phyloP scores from a whole-genome alignment of 2,797 vertebrate genomes.

The Xerus rutilus region DNA sequence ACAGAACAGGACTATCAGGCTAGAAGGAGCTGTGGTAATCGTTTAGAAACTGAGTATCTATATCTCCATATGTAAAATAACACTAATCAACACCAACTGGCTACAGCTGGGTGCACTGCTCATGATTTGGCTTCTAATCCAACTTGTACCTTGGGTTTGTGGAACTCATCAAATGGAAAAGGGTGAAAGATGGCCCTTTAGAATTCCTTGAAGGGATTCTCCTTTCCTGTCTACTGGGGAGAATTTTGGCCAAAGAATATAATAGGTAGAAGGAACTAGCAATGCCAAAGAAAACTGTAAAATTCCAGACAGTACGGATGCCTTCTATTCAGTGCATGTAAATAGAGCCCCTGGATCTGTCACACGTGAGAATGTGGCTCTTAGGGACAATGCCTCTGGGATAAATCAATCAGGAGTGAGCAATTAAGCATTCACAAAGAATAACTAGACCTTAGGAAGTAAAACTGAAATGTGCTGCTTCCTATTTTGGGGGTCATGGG shows the following conservation, averaged over 20 bases:
- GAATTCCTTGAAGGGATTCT: not conserved
- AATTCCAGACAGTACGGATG: not conserved
- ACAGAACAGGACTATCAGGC: not conserved
- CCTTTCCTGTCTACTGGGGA: not conserved
- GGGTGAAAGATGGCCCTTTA: not conserved
- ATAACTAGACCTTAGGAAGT: constrained; percentile 88
- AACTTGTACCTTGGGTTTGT: not conserved
- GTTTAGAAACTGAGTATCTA: not conserved
- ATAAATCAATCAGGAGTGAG: not conserved
- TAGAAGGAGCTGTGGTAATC: not conserved
- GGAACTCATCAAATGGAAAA: not conserved
- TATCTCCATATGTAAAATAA: not conserved
- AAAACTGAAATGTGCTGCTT: constrained; percentile 86
- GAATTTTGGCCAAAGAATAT: constrained; percentile 26
- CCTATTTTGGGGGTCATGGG: constrained; percentile 84
- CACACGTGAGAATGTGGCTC: not conserved
- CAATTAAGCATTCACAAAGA: constrained; percentile 26
- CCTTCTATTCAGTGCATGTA: not conserved
- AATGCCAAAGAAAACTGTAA: not conserved
- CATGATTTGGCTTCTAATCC: not conserved
- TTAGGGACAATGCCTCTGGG: not conserved
- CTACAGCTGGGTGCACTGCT: not conserved
- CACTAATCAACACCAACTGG: not conserved
- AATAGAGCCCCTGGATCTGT: not conserved
- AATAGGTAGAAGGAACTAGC: not conserved